These are phyloP conservation scores for Nansenia antarctica DNA, from an alignment of 2,113 vertebrate genomes.

Conservation along the genomic window DNA sequence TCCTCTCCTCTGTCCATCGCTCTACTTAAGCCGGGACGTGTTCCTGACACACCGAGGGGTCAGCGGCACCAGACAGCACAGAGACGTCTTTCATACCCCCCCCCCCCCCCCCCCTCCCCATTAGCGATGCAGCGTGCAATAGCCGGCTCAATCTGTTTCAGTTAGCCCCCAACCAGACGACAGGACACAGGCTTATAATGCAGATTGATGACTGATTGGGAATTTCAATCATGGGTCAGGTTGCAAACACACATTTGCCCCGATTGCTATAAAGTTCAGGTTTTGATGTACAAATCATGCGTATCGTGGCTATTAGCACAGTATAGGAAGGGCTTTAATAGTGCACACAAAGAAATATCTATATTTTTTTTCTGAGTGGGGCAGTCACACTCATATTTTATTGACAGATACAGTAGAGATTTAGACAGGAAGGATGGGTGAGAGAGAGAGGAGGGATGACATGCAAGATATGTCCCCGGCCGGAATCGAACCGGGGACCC, in stretches of 20 bases:
- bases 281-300: too few relatives aligned
- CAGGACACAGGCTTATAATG: constrained; percentile 74
- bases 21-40: constrained; percentile 57
- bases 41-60: constrained; percentile 68
- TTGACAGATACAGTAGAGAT: too few relatives aligned
- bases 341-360: too few relatives aligned
- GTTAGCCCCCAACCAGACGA: constrained; percentile 73
- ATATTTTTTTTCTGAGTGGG: too few relatives aligned
- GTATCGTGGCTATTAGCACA: too few relatives aligned
- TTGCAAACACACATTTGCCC: background rate
- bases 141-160: constrained; percentile 78
- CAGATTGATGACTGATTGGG: constrained; percentile 73
- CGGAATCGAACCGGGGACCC: too few relatives aligned
- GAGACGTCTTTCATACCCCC: constrained; percentile 73
- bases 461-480: too few relatives aligned
- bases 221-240: constrained; percentile 67
- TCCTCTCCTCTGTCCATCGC: constrained; percentile 58
- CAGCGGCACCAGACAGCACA: constrained; percentile 71
- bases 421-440: too few relatives aligned
- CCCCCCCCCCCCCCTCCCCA: too few relatives aligned
- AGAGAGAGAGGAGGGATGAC: too few relatives aligned
- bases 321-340: too few relatives aligned
- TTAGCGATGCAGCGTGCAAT: constrained; percentile 74
- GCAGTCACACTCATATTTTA: too few relatives aligned
- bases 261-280: background rate